Conservation (phyloP, 2,888 invertebrate species). For the Epinotia bilunana region DNA sequence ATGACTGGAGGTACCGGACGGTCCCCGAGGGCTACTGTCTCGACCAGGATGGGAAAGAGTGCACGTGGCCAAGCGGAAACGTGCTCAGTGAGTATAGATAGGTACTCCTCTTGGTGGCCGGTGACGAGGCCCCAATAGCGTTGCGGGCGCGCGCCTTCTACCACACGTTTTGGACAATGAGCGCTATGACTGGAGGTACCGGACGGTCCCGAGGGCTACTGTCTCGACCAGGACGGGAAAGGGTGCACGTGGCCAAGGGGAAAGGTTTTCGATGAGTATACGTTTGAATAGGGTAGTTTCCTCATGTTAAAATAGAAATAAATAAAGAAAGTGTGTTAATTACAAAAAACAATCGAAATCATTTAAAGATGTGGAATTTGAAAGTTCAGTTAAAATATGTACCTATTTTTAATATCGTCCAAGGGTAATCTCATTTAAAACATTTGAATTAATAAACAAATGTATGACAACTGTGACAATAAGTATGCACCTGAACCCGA, state of each 20-base stretch:
- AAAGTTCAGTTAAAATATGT: too few species aligned
- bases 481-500: too few species aligned
- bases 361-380: too few species aligned
- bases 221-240: constrained; percentile 82
- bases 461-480: too few species aligned
- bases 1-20: constrained; percentile 87
- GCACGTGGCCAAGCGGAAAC: constrained; percentile 88
- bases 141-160: constrained; percentile 84
- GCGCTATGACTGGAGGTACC: constrained; percentile 86
- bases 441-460: too few species aligned
- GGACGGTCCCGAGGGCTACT: constrained; percentile 84
- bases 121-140: constrained; percentile 86
- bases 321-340: too few species aligned
- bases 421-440: too few species aligned
- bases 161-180: constrained; percentile 82
- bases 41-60: constrained; percentile 81
- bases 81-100: constrained; percentile 81
- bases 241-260: constrained; percentile 87
- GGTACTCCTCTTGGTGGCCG: constrained; percentile 78
- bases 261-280: constrained; percentile 84
- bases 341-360: too few species aligned
- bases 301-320: too few species aligned
- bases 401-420: too few species aligned
- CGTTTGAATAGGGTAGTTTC: too few species aligned
- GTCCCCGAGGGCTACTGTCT: constrained; percentile 84